phyloP scores from a whole-genome alignment of 2,113 vertebrate species.

The Vulpes vulpes region DNA sequence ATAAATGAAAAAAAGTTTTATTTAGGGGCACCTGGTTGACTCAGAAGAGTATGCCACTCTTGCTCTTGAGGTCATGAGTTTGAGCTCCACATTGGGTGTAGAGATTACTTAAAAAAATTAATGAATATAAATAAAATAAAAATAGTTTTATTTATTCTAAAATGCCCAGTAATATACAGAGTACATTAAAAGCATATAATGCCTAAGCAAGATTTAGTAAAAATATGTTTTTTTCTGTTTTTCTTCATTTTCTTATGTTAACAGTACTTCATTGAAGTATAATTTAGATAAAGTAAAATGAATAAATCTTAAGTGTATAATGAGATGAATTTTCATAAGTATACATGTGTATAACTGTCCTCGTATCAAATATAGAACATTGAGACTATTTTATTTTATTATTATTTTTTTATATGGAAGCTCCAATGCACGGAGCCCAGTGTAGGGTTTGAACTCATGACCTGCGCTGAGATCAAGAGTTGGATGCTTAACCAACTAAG shows the following conservation, averaged over 20 bases:
- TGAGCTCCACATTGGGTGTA: background rate
- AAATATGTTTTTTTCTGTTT: background rate
- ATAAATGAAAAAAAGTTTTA: background rate
- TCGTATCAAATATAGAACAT: background rate
- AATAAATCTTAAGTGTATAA: constrained; percentile 16
- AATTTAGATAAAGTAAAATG: background rate
- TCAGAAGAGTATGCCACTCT: background rate
- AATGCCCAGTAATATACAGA: constrained; percentile 31
- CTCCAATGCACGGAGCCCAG: background rate
- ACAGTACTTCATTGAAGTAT: background rate
- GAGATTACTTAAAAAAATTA: background rate
- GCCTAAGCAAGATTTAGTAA: background rate
- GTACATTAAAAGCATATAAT: background rate
- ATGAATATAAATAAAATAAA: background rate
- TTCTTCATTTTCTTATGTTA: background rate
- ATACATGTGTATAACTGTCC: background rate
- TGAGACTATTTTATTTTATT: background rate
- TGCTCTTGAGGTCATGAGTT: background rate
- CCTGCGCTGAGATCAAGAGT: background rate
- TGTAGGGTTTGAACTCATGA: background rate
- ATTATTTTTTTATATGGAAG: background rate
- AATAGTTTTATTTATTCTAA: constrained; percentile 38
- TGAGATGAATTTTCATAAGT: background rate
- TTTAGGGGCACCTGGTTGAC: background rate
- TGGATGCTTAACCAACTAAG: background rate